These are phyloP conservation scores for Grammomys surdaster DNA, from an alignment of 2,113 vertebrate species.

Conservation along the genomic window DNA sequence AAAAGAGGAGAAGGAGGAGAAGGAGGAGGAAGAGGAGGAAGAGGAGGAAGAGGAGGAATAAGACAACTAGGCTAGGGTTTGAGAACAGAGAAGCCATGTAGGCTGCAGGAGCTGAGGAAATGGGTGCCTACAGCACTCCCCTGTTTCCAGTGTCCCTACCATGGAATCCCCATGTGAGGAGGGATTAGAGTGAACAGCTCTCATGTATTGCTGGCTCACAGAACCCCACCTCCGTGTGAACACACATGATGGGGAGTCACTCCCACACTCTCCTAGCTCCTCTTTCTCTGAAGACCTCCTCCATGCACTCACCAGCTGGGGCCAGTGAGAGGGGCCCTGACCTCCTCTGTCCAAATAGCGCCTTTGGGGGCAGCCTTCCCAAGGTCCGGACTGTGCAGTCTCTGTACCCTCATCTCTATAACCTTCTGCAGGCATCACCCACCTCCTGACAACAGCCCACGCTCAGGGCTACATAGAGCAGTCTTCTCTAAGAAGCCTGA, in stretches of 20 bases:
- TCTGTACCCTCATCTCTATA: not conserved
- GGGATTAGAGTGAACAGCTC: rapidly evolving
- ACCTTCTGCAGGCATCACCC: not conserved
- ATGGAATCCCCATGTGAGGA: rapidly evolving
- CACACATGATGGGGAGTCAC: not conserved
- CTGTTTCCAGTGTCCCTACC: not conserved
- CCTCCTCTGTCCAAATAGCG: too few relatives aligned
- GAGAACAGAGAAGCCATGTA: not conserved
- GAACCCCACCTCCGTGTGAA: not conserved
- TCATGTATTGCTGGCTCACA: rapidly evolving
- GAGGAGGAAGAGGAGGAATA: too few relatives aligned
- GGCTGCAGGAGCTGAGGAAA: not conserved
- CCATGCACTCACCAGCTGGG: not conserved
- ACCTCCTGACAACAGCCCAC: not conserved
- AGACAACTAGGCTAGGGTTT: not conserved
- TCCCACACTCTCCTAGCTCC: not conserved
- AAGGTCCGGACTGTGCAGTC: not conserved
- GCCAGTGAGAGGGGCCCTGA: too few relatives aligned
- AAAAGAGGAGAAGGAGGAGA: too few relatives aligned
- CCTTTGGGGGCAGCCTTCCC: not conserved
- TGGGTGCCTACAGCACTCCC: not conserved
- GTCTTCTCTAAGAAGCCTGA: not conserved
- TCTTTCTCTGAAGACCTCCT: not conserved
- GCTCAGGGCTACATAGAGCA: not conserved
- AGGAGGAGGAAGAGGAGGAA: too few relatives aligned